A percentile compares a stretch with the other conserved stretches of the same genome.
phyloP scores from a whole-genome alignment of 2,888 invertebrate species.

The Yponomeuta sedellus region DNA sequence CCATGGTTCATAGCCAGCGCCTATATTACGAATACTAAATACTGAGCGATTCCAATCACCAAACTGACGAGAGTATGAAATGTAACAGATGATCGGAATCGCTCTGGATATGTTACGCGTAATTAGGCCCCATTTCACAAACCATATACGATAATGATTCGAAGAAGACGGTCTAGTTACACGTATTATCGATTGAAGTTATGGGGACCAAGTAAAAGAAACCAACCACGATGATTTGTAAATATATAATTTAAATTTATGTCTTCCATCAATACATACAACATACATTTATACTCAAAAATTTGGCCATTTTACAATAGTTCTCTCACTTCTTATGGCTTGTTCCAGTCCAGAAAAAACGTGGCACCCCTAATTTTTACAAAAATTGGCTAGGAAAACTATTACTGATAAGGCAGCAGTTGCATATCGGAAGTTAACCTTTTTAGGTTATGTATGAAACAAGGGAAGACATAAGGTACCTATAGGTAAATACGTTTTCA shows the following conservation, averaged over 20 bases:
- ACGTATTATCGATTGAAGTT: neutral
- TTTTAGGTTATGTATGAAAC: neutral
- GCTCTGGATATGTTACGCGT: no score
- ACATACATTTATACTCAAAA: slow-evolving; percentile 61
- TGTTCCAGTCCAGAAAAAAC: slow-evolving; percentile 8
- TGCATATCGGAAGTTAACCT: neutral
- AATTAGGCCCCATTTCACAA: no score
- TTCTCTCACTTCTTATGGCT: slow-evolving; percentile 50
- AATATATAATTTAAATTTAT: slow-evolving; percentile 77
- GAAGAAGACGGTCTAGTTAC: no score
- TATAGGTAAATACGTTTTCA: no score
- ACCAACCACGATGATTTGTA: slow-evolving; percentile 61
- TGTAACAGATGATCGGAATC: no score
- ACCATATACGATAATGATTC: no score
- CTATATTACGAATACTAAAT: no score
- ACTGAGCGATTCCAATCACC: no score
- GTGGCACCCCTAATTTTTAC: neutral
- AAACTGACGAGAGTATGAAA: no score
- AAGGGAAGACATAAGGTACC: slow-evolving; percentile 2
- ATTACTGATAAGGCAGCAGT: slow-evolving; percentile 11
- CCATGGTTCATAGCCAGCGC: no score
- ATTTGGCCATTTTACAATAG: slow-evolving; percentile 59
- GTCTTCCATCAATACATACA: slow-evolving; percentile 78
- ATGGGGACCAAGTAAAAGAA: slow-evolving; percentile 23
- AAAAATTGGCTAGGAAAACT: slow-evolving; percentile 8